Evolutionary conservation across 2,888 invertebrate species (phyloP).

Genomic region (Mechanitis messenoides): DNA sequence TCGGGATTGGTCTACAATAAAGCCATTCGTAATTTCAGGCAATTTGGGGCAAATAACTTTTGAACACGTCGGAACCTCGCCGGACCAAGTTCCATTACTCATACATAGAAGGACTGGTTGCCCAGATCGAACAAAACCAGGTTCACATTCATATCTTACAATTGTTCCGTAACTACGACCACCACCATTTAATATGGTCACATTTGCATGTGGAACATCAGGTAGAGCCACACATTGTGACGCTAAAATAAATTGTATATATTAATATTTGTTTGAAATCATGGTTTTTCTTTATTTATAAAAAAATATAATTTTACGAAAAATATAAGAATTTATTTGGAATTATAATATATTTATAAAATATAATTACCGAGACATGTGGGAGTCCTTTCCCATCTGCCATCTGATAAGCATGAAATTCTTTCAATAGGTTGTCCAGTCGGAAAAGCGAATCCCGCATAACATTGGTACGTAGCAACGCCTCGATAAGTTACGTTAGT

Average conservation of each 20-base stretch:
- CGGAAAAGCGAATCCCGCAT: constrained; percentile 96
- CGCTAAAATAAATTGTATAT: constrained; percentile 70
- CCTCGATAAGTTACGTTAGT: constrained; percentile 96
- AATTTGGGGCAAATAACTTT: constrained; percentile 84
- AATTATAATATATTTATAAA: not conserved
- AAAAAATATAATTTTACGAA: no score
- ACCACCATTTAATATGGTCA: constrained; percentile 90
- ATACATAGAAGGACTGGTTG: constrained; percentile 94
- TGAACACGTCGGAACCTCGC: constrained; percentile 90
- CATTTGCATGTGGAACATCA: constrained; percentile 91
- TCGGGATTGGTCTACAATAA: constrained; percentile 85
- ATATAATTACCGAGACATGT: constrained; percentile 84
- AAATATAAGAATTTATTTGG: not conserved
- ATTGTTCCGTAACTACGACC: constrained; percentile 96
- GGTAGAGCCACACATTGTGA: constrained; percentile 92
- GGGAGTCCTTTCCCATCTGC: constrained; percentile 94
- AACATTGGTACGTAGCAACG: constrained; percentile 96
- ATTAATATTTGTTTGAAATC: constrained; percentile 9
- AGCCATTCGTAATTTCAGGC: constrained; percentile 91
- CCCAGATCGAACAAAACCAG: constrained; percentile 91
- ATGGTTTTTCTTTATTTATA: not conserved
- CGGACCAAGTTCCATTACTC: constrained; percentile 97
- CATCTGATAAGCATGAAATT: constrained; percentile 92
- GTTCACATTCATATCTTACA: constrained; percentile 93
- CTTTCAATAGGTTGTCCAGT: constrained; percentile 91